These are phyloP conservation scores for Pterophyllum scalare DNA, from an alignment of 2,113 vertebrate genomes.

Conservation along the genomic window DNA sequence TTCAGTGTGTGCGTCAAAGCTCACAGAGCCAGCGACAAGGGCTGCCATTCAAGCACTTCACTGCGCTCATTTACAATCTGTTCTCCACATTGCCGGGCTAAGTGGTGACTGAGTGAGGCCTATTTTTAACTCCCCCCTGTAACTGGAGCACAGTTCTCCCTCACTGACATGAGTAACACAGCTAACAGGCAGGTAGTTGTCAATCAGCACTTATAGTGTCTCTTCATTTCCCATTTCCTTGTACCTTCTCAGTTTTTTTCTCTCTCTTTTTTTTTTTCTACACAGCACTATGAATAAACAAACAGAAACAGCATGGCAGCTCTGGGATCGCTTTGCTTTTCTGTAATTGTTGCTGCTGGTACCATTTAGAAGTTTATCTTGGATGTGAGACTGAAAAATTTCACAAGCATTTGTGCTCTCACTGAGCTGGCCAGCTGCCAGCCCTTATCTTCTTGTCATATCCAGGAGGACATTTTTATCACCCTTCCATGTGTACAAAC, in stretches of 20 bases:
- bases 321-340: not conserved
- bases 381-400: not conserved
- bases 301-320: not conserved
- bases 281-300: not conserved
- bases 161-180: slow-evolving; percentile 56
- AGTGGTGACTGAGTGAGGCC: slow-evolving; percentile 78
- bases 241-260: not conserved
- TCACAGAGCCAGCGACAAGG: slow-evolving; percentile 61
- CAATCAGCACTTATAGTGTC: slow-evolving; percentile 46
- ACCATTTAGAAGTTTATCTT: slow-evolving; percentile 33
- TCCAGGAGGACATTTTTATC: slow-evolving; percentile 61
- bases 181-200: slow-evolving; percentile 56
- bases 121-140: slow-evolving; percentile 74
- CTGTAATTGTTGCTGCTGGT: slow-evolving; percentile 20
- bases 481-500: slow-evolving; percentile 40
- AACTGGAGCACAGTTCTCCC: slow-evolving; percentile 69
- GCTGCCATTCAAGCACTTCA: slow-evolving; percentile 77
- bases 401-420: slow-evolving; percentile 9
- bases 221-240: not conserved
- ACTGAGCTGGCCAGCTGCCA: slow-evolving; percentile 37
- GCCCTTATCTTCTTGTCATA: slow-evolving; percentile 49
- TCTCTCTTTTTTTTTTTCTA: not conserved
- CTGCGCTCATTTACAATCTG: slow-evolving; percentile 76
- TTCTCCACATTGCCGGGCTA: slow-evolving; percentile 72
- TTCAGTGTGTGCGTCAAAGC: slow-evolving; percentile 57